A percentile compares a stretch with the other conserved stretches of the same genome.
Evolutionary conservation across 2,888 invertebrate genomes (phyloP).

Genomic region (Chrysolina americana): DNA sequence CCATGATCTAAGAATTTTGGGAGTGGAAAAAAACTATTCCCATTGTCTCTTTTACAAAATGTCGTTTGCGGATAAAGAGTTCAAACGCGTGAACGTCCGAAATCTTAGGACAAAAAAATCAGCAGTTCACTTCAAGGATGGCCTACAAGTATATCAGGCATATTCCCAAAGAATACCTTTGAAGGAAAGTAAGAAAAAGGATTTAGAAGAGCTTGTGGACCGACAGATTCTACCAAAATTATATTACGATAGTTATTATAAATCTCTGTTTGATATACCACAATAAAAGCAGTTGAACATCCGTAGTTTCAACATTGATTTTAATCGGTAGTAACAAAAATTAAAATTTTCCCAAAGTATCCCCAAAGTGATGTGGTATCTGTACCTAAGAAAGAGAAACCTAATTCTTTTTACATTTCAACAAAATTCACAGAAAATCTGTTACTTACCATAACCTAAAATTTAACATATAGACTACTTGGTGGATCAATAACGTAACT

Average conservation of each 20-base stretch:
- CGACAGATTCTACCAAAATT: background rate
- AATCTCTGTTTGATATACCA: background rate
- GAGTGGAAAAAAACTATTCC: background rate
- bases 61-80: slow-evolving; percentile 12
- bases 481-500: slow-evolving; percentile 12
- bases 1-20: background rate
- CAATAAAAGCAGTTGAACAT: background rate
- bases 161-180: slow-evolving; percentile 5
- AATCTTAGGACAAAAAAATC: slow-evolving; percentile 4
- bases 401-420: background rate
- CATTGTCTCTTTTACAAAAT: slow-evolving; percentile 9
- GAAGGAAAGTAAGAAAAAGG: slow-evolving; percentile 2
- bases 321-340: background rate
- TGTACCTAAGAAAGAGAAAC: background rate
- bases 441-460: slow-evolving; percentile 7
- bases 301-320: background rate
- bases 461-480: background rate
- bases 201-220: background rate
- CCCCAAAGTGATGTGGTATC: background rate
- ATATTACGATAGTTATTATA: background rate
- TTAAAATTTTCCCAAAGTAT: slow-evolving; percentile 1
- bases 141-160: slow-evolving; percentile 3
- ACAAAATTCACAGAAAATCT: background rate
- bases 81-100: slow-evolving; percentile 4
- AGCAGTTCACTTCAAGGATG: slow-evolving; percentile 15